Base-by-base conservation (phyloP, 2,888 invertebrate species). In the Baronia brevicornis region DNA sequence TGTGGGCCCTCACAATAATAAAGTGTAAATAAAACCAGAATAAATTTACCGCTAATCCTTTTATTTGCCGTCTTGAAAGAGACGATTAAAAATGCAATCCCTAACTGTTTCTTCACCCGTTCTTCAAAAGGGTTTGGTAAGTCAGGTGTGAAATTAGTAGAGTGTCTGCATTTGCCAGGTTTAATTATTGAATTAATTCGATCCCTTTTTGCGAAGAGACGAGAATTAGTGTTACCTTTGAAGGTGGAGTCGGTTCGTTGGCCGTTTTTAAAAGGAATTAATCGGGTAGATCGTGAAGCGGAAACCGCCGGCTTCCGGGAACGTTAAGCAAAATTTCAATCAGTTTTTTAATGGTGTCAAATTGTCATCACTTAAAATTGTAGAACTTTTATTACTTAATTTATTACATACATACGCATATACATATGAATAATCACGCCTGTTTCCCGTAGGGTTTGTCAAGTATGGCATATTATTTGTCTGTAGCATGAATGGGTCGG, bases 101-200 rank as follows among this genome's bases (percentile, higher is more conserved):
- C 50, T 50, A 52, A 56, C 51, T 48, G 54, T 36, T 36, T 36
- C 36, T 36, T 36, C 46, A 46, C 50, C 54, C 53, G 47, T 51
- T 44, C 37, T 37, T 46, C 41, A 47, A 60, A 57, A 55, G 47
- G 44, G 44, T n/a, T n/a, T n/a, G n/a, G 45, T 39, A 48, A 55
- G 48, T 59, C 60, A 62, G 60, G 60, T 62, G 62, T 58, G 46
- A 60, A 62, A 60, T 58, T 44, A 48, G 52, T 39, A 44, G 48
- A 59, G 56, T 48, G 51, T 52, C 57, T 60, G 60, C 50, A 38
- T 33, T 54, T 59, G 61, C 51, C 55, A 55, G 49, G 33, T 52
- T 36, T 60, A 60, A 61, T 60, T 60, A 58, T 46, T 32, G 44
- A 52, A 54, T 54, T 60, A 57, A 56, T 57, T 51, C 40, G 39